These are phyloP conservation scores for Coregonus clupeaformis DNA, from an alignment of 2,113 vertebrate species.

Conservation along the genomic window DNA sequence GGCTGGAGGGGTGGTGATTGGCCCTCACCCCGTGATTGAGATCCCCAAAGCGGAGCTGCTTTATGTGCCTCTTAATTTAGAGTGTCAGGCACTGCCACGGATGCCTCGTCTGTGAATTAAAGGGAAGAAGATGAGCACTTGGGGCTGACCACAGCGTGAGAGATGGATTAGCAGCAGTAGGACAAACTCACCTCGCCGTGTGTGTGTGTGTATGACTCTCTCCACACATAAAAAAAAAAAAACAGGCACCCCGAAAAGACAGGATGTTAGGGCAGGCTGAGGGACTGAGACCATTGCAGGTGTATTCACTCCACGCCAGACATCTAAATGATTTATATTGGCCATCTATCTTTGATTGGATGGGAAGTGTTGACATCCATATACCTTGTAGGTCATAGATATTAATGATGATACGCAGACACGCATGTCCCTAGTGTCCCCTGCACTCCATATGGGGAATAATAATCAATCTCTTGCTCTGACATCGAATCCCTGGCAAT, in stretches of 20 bases:
- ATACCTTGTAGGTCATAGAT: constrained; percentile 59
- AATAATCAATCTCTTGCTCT: constrained; percentile 59
- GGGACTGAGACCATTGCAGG: constrained; percentile 6
- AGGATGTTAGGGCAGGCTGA: constrained; percentile 2
- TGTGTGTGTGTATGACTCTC: not conserved
- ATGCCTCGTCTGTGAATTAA: constrained; percentile 55
- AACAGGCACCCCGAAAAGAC: constrained; percentile 4
- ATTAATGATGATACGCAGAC: constrained; percentile 57
- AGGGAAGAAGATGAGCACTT: constrained; percentile 51
- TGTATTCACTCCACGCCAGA: constrained; percentile 25
- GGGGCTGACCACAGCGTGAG: constrained; percentile 46
- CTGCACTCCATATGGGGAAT: constrained; percentile 47
- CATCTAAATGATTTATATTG: constrained; percentile 48
- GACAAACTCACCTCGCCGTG: constrained; percentile 12
- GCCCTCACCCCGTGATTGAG: constrained; percentile 58
- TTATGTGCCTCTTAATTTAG: constrained; percentile 68
- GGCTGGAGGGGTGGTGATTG: constrained; percentile 43
- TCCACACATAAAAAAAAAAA: constrained; percentile 10
- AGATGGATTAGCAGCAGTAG: constrained; percentile 46
- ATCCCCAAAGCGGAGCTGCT: constrained; percentile 61
- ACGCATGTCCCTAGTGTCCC: constrained; percentile 48
- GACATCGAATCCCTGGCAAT: constrained; percentile 41
- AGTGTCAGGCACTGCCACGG: constrained; percentile 62
- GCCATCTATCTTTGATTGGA: constrained; percentile 55
- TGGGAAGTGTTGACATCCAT: constrained; percentile 54